These are phyloP conservation scores for Sicus ferrugineus DNA, from an alignment of 2,888 invertebrate genomes.

Conservation along the genomic window DNA sequence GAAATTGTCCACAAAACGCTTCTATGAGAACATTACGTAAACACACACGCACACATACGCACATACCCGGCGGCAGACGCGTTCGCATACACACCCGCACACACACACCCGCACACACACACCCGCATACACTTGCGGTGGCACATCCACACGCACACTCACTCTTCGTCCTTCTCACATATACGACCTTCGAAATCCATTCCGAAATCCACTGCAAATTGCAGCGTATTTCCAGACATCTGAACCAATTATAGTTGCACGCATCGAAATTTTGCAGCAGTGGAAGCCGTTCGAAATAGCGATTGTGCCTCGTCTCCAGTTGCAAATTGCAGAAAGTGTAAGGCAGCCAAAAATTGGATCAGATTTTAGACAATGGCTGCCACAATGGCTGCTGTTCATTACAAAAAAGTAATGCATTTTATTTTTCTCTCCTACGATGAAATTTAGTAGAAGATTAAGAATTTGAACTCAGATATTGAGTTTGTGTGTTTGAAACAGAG, in stretches of 20 bases:
- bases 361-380: not conserved
- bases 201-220: conserved; percentile 15
- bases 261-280: not conserved
- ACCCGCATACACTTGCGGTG: no score
- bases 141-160: not conserved
- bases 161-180: no score
- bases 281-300: not conserved
- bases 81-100: not conserved
- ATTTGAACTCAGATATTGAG: no score
- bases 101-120: not conserved
- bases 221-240: conserved; percentile 25
- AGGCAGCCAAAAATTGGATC: conserved; percentile 3
- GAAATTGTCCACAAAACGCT: conserved; percentile 20
- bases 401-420: not conserved
- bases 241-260: conserved; percentile 16
- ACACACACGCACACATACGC: not conserved
- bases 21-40: conserved; percentile 6
- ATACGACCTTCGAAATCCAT: no score
- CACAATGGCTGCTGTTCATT: not conserved
- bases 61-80: not conserved
- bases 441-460: no score
- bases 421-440: no score
- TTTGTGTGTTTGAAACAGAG: no score
- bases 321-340: not conserved
- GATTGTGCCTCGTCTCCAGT: not conserved